These are phyloP conservation scores for Enteromius unitaeniatus DNA, from an alignment of 2,797 vertebrate species.

Conservation along the genomic window DNA sequence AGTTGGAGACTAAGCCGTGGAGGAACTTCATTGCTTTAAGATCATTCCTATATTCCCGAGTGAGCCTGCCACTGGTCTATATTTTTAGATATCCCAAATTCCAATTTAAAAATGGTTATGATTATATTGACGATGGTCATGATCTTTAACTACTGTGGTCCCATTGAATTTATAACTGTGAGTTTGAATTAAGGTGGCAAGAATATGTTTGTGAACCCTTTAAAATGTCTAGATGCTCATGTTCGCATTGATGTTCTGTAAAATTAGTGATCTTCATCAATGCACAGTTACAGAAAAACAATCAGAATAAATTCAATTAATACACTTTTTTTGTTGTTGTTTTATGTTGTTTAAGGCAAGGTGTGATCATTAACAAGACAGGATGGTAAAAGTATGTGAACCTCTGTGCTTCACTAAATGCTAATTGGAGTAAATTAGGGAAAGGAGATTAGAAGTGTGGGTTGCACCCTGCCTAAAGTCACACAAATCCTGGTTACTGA, in stretches of 20 bases:
- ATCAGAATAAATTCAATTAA: background rate
- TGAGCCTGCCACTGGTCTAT: background rate
- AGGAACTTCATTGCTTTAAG: slow-evolving; percentile 42
- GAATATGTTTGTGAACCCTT: background rate
- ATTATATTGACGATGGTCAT: background rate
- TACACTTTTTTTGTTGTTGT: too few species aligned
- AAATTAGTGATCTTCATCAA: background rate
- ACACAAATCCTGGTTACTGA: background rate
- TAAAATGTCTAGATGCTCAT: background rate
- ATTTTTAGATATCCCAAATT: slow-evolving; percentile 5
- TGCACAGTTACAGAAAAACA: background rate
- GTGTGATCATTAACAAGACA: background rate
- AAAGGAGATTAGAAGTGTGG: background rate
- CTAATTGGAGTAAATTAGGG: background rate
- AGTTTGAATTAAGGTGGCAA: background rate
- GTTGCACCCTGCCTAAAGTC: background rate
- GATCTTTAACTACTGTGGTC: slow-evolving; percentile 17
- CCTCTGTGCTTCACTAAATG: background rate
- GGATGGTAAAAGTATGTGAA: background rate
- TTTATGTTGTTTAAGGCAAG: background rate
- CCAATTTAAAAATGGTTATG: background rate
- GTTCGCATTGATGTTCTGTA: background rate
- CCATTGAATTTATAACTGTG: slow-evolving; percentile 27
- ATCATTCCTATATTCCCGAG: slow-evolving; percentile 3
- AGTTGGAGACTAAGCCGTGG: slow-evolving; percentile 46